A percentile compares a stretch with the other conserved stretches of the same genome.
phyloP scores from a whole-genome alignment of 2,888 invertebrate genomes.

The Cephus pygmeus region DNA sequence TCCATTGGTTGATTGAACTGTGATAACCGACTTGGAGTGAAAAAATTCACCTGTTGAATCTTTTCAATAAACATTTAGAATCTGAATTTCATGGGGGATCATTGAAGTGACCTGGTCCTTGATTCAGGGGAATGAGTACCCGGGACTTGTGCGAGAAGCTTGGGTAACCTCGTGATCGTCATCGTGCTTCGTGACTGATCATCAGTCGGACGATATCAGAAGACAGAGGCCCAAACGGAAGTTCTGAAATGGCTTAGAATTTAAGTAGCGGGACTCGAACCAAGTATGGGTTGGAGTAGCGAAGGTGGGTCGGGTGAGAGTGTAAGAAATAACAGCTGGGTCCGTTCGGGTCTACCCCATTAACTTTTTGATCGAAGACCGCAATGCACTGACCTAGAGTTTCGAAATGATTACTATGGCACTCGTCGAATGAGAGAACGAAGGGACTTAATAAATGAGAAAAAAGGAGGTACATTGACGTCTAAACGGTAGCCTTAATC shows the following conservation, averaged over 20 bases:
- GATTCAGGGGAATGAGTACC: not conserved
- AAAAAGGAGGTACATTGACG: not conserved
- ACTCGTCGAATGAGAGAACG: not conserved
- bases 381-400: slow-evolving; percentile 2
- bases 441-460: not conserved
- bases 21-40: not conserved
- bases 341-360: not conserved
- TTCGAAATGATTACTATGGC: not conserved
- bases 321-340: not conserved
- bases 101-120: not conserved
- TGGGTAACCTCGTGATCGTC: not conserved
- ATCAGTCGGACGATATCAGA: not conserved
- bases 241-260: not conserved
- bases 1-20: slow-evolving; percentile 5
- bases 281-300: not conserved
- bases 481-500: not conserved
- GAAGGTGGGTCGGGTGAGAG: not conserved
- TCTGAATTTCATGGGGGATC: not conserved
- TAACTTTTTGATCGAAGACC: not conserved
- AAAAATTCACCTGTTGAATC: not conserved
- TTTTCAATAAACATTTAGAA: not conserved
- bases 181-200: not conserved
- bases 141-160: not conserved
- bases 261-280: not conserved
- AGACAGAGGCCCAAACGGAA: not conserved